Evolutionary conservation across 2,797 vertebrate species (phyloP).

Genomic region (Monodelphis domestica): DNA sequence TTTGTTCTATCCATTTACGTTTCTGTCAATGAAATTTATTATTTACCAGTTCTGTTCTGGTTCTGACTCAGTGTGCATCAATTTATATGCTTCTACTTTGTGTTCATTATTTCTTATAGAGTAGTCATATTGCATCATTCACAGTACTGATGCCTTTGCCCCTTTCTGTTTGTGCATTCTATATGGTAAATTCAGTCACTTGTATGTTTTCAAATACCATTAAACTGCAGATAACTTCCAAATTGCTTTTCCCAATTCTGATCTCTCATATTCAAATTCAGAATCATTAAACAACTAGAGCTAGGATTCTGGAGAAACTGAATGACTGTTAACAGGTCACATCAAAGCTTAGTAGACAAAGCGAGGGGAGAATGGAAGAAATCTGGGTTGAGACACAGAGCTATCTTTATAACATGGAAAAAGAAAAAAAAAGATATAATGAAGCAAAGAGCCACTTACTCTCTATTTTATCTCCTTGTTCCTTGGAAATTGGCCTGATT

Average conservation of each 20-base stretch:
- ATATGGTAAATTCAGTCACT: not conserved
- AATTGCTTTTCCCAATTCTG: not conserved
- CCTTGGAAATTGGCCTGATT: constrained; percentile 3
- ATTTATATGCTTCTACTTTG: not conserved
- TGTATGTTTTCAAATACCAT: not conserved
- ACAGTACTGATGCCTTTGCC: not conserved
- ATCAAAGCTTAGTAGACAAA: constrained; percentile 41
- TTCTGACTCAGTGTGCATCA: not conserved
- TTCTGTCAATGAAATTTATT: not conserved
- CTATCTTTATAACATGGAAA: not conserved
- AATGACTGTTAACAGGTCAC: constrained; percentile 71
- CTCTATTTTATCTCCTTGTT: constrained; percentile 4
- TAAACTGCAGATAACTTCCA: not conserved
- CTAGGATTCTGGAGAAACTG: constrained; percentile 27
- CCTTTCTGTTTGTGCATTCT: not conserved
- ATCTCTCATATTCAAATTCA: not conserved
- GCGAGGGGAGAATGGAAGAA: constrained; percentile 32
- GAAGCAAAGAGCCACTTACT: constrained; percentile 29
- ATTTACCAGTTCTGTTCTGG: not conserved
- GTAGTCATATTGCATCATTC: not conserved
- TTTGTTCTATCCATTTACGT: not conserved
- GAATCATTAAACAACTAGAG: not conserved
- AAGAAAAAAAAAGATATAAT: not conserved
- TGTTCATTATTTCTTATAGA: not conserved
- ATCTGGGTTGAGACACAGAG: constrained; percentile 31